Evolutionary conservation across 2,113 vertebrate genomes (phyloP), one percentile per base, ranked within the genome.

Genomic region (Sclerurus mexicanus): DNA sequence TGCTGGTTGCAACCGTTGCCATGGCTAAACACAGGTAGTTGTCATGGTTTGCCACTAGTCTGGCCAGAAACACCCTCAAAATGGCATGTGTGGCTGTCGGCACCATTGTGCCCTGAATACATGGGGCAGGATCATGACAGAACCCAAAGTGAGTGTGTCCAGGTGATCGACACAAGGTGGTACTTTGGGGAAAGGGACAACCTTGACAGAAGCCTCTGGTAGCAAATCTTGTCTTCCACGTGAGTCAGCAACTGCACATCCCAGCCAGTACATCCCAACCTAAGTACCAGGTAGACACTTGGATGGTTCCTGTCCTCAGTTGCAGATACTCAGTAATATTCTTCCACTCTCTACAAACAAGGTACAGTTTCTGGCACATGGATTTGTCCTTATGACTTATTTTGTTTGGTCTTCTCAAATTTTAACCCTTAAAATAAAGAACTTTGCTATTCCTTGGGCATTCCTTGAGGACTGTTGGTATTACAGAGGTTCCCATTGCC

Each of bases 161-260:
- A 25, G 12, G 11, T 0, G 3, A 35, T 31, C 0, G 1, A 8
- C 15, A 23, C 9, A 31, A 56, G 22, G 39, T 2, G 1, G 4
- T 25, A 5, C 5, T 67, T 42, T 67, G 44, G 33, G 52, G 46
- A 53, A 56, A 67, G 7, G 10, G 16, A 56, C 8, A 5, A 9
- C 27, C 15, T 42, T 59, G 56, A 27, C 55, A 86, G n/a, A 20
- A 60, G 30, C 9, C 7, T 7, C 42, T 84, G 2, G 1, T 9
- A 13, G 23, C 22, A 83, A 73, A 50, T 53, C 9, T 66, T 79
- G 13, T 85, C 24, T 84, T 75, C 30, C 40, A 56, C 47, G 10
- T 33, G 63, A 60, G n/a, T 24, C 50, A 63, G 11, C 14, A 14
- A 19, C 63, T 69, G 30, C 30, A 71, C 6, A 12, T 74, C 23